These are phyloP conservation scores for Junco hyemalis DNA, from an alignment of 2,113 vertebrate species.

Conservation along the genomic window DNA sequence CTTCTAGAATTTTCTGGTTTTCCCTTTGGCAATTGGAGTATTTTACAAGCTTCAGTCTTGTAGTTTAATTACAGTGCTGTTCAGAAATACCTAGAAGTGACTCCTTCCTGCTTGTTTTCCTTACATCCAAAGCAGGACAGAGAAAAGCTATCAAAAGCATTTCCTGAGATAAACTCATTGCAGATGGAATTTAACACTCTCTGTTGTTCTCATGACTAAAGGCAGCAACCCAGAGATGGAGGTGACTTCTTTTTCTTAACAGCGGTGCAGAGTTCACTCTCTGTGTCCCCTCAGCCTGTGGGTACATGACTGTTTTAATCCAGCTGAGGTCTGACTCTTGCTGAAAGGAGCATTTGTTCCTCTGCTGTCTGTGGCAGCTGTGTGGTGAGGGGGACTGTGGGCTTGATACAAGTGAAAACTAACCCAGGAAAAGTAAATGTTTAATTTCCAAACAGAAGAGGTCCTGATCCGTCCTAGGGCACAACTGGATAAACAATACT, in stretches of 20 bases:
- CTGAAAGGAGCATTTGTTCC: background rate
- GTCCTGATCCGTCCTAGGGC: background rate
- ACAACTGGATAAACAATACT: background rate
- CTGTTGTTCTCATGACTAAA: background rate
- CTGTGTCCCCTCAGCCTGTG: background rate
- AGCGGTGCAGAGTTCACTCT: background rate
- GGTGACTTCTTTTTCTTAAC: background rate
- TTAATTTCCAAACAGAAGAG: background rate
- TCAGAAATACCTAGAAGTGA: background rate
- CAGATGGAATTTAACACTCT: constrained; percentile 8
- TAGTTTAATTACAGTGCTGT: background rate
- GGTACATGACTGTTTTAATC: background rate
- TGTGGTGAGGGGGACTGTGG: background rate
- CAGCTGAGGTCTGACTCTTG: background rate
- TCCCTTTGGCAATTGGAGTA: background rate
- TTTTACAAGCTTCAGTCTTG: background rate
- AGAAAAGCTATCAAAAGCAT: background rate
- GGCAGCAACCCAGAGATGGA: background rate
- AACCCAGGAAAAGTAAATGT: background rate
- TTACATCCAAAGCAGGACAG: background rate
- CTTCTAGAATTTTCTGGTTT: background rate
- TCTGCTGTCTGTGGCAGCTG: background rate
- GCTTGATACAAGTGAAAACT: background rate
- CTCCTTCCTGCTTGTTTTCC: background rate
- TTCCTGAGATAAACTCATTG: background rate